phyloP scores from a whole-genome alignment of 2,888 invertebrate species.

The Euproctis similis region DNA sequence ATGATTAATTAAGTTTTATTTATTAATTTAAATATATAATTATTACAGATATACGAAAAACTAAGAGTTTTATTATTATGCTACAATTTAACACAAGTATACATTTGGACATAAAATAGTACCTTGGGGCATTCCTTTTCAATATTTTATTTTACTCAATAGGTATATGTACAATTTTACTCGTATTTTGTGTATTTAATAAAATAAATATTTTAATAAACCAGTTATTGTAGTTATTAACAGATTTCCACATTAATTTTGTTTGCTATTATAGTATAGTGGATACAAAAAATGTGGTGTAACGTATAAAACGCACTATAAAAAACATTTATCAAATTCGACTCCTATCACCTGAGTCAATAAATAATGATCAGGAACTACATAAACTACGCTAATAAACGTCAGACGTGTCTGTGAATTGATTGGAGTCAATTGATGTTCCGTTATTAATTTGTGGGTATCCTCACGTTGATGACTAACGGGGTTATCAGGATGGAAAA shows the following conservation, averaged over 20 bases:
- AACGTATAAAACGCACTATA: slow-evolving; percentile 1
- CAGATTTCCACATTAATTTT: too few relatives aligned
- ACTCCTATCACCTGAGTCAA: slow-evolving; percentile 2
- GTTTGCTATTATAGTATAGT: neutral
- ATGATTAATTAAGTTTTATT: neutral
- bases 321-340: slow-evolving; percentile 1
- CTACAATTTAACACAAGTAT: too few relatives aligned
- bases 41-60: too few relatives aligned
- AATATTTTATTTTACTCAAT: too few relatives aligned
- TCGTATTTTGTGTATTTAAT: too few relatives aligned
- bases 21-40: too few relatives aligned
- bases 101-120: too few relatives aligned
- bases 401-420: slow-evolving; percentile 14
- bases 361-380: slow-evolving; percentile 11
- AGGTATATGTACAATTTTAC: too few relatives aligned
- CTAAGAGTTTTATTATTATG: too few relatives aligned
- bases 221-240: too few relatives aligned
- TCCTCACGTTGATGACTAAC: slow-evolving; percentile 4
- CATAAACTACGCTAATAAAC: slow-evolving; percentile 12
- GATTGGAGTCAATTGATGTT: slow-evolving; percentile 9
- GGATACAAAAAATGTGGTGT: neutral
- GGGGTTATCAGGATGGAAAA: slow-evolving; percentile 1
- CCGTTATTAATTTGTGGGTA: slow-evolving; percentile 14
- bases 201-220: too few relatives aligned
- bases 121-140: too few relatives aligned